These are phyloP conservation scores for Pica pica DNA, from an alignment of 2,113 vertebrate genomes.

Conservation along the genomic window DNA sequence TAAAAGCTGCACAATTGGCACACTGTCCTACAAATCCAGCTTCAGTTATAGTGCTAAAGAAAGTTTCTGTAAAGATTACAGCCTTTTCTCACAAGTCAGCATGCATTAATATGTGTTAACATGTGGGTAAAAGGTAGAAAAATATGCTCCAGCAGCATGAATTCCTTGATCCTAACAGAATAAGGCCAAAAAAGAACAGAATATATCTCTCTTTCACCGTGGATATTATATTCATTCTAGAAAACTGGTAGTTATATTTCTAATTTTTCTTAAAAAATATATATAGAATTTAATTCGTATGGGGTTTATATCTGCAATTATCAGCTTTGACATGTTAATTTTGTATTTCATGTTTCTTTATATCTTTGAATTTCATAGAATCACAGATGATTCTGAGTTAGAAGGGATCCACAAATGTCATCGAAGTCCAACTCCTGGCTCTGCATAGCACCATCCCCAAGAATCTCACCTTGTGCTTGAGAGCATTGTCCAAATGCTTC, in stretches of 20 bases:
- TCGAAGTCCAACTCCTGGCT: background rate
- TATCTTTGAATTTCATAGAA: background rate
- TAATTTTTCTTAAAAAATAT: background rate
- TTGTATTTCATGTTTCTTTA: background rate
- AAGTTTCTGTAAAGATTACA: background rate
- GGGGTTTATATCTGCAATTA: background rate
- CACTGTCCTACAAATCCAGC: background rate
- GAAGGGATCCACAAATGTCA: background rate
- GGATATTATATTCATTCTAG: background rate
- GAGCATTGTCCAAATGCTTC: background rate
- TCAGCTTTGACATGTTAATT: background rate
- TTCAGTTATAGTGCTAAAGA: background rate
- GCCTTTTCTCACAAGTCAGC: background rate
- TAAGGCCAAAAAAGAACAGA: background rate
- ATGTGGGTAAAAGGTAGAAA: background rate
- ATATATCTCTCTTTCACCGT: fast-evolving
- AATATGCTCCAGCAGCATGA: background rate
- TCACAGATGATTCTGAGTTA: background rate
- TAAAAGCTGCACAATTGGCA: background rate
- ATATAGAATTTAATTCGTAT: background rate
- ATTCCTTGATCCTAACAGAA: background rate
- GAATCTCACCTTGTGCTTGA: background rate
- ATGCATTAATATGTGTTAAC: background rate
- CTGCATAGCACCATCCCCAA: no score
- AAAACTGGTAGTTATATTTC: background rate